Base-by-base conservation (phyloP, 35 echinoderm and acorn worm genomes). In the Eucidaris tribuloides region DNA sequence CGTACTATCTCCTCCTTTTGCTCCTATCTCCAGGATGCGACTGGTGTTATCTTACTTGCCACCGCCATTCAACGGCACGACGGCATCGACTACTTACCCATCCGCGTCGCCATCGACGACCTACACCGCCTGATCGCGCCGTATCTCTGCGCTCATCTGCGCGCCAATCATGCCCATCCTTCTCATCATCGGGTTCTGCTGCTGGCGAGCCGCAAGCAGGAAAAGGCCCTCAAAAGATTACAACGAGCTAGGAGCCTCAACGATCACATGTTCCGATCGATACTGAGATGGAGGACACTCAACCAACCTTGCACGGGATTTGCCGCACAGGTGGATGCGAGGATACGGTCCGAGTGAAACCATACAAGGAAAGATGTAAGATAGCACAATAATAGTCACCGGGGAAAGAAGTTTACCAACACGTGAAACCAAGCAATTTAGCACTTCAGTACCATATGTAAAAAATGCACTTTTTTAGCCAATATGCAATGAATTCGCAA, bases 101-200 rank as follows among this genome's bases (percentile, higher is more conserved):
- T 74, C 68, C 68, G 68, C 68, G 68, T 74, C 28, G 68, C 41
- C 39, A 74, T 5, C 68, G 37, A 74, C 34, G 44, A 74, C 68
- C 14, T 44, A 33, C 18, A 33, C 38, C 24, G 35, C 68, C n/a
- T 74, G 37, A 22, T 74, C 34, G 68, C 68, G 11, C 37, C 28
- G 35, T 42, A 22, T 25, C 68, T 74, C 35, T 74, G 68, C 68
- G 33, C 68, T 40, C 9, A 42, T 40, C 38, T 74, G 35, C 22
- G 38, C 41, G 68, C 68, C 36, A n/a, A n/a, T n/a, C n/a, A 74
- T 74, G 35, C 38, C 44, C 36, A 6, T 74, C 68, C 0, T 74
- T n/a, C 68, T 74, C 22, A 33, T 74, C 35, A 6, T 74, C 68
- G 40, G 38, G 1, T 74, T 74, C 68, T 74, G 0, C 37, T 74